These are phyloP conservation scores for Gari tellinella DNA, from an alignment of 2,888 invertebrate species.

Conservation along the genomic window DNA sequence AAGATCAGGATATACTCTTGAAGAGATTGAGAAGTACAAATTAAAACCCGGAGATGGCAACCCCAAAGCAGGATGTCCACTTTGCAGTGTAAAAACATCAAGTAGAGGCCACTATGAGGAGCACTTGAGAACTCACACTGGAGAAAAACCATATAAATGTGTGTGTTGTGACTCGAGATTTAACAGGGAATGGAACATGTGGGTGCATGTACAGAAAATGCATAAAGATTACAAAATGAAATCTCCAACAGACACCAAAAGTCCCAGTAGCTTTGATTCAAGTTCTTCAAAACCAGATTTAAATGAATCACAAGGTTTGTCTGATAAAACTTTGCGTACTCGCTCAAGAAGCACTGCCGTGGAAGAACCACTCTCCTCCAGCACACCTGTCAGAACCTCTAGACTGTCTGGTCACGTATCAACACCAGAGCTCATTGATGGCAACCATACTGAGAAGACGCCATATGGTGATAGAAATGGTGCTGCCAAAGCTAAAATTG, in stretches of 20 bases:
- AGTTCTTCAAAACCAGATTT: too few relatives aligned
- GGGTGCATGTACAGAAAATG: slow-evolving; percentile 25
- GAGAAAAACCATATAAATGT: slow-evolving; percentile 12
- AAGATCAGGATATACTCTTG: background rate
- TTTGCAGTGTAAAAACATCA: background rate
- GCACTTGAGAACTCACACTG: background rate
- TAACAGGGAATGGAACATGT: slow-evolving; percentile 27
- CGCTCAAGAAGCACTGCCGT: slow-evolving; percentile 14
- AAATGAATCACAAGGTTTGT: background rate
- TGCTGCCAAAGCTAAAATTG: too few relatives aligned
- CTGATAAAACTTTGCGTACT: too few relatives aligned
- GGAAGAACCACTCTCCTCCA: slow-evolving; percentile 25
- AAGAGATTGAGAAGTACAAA: background rate
- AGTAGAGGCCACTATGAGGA: background rate
- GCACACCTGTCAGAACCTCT: slow-evolving; percentile 35
- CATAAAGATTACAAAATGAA: slow-evolving; percentile 20
- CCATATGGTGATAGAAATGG: too few relatives aligned
- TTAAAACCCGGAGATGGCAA: background rate
- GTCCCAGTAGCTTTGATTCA: too few relatives aligned
- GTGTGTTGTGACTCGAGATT: slow-evolving; percentile 32
- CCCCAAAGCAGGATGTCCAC: slow-evolving; percentile 1
- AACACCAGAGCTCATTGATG: slow-evolving; percentile 31
- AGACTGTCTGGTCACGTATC: slow-evolving; percentile 37
- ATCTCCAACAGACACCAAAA: background rate
- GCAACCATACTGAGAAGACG: too few relatives aligned